Conservation (phyloP, 1,140 invertebrate species). For the Neodiprion lecontei region DNA sequence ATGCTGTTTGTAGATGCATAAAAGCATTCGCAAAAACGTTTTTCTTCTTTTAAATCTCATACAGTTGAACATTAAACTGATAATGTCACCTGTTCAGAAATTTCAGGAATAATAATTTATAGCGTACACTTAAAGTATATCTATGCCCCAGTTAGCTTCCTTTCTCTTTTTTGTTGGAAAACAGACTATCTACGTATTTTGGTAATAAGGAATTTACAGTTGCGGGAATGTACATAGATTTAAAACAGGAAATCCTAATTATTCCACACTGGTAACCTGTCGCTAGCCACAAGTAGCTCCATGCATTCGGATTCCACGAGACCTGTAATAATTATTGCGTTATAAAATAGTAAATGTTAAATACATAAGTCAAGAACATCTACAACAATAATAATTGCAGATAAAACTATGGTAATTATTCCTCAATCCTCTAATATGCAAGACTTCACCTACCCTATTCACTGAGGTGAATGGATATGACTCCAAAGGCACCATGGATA, state of each 20-base stretch:
- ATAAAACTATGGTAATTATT: too few species aligned
- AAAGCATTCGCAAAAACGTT: not conserved
- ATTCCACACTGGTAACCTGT: slow-evolving; percentile 60
- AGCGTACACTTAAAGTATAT: not conserved
- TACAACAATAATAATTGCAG: too few species aligned
- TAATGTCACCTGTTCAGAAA: not conserved
- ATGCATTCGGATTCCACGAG: slow-evolving; percentile 59
- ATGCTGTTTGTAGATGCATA: too few species aligned
- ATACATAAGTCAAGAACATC: too few species aligned
- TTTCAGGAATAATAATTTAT: not conserved
- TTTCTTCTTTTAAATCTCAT: not conserved
- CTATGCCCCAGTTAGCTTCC: not conserved
- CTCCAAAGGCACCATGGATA: slow-evolving; percentile 40
- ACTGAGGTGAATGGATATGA: slow-evolving; percentile 54
- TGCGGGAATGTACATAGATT: slow-evolving; percentile 32
- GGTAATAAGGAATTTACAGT: slow-evolving; percentile 36
- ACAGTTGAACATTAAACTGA: not conserved
- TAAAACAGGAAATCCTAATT: slow-evolving; percentile 53
- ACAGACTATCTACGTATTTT: slow-evolving; percentile 28
- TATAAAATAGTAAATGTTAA: too few species aligned
- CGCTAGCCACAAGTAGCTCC: slow-evolving; percentile 57
- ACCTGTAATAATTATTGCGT: slow-evolving; percentile 40
- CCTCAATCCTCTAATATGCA: too few species aligned
- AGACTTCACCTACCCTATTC: slow-evolving; percentile 40
- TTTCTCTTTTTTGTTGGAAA: not conserved